A percentile compares a stretch with the other conserved stretches of the same genome.
Evolutionary conservation across 2,888 invertebrate species (phyloP).

Genomic region (Imbricaverruca yamaguchii): DNA sequence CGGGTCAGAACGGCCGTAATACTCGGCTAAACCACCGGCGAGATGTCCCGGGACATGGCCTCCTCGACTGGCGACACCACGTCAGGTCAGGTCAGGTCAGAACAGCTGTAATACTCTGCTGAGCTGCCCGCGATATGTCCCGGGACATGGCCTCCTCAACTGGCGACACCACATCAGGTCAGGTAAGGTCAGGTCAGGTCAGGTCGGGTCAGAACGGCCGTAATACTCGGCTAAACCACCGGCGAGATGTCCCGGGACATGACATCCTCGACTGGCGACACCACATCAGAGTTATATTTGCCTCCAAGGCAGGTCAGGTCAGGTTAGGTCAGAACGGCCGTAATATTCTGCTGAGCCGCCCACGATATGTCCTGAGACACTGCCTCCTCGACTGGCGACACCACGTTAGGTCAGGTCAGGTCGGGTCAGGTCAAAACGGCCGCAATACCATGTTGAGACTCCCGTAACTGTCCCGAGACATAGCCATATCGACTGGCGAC

Average conservation of each 20-base stretch:
- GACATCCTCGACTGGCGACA: conserved; percentile 26
- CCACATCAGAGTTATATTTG: neutral
- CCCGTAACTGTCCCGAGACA: conserved; percentile 31
- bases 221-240: conserved; percentile 36
- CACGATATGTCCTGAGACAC: conserved; percentile 26
- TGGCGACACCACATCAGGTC: conserved; percentile 21
- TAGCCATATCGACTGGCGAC: conserved; percentile 25
- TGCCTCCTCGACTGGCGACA: conserved; percentile 26
- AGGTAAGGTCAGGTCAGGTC: neutral
- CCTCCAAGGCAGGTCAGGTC: neutral
- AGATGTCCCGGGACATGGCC: conserved; percentile 24
- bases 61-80: conserved; percentile 26
- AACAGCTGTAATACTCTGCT: conserved; percentile 36
- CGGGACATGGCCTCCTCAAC: conserved; percentile 26
- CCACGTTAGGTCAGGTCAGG: neutral
- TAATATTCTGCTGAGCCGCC: conserved; percentile 36
- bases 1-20: conserved; percentile 30
- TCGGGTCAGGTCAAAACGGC: conserved; percentile 36
- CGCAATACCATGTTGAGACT: conserved; percentile 36
- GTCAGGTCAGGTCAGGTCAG: conserved; percentile 24
- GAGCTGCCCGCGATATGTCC: conserved; percentile 36
- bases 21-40: conserved; percentile 36
- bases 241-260: conserved; percentile 26
- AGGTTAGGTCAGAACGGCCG: conserved; percentile 27
- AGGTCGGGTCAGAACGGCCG: conserved; percentile 28